Evolutionary conservation across 2,113 vertebrate genomes (phyloP).

Genomic region (Sterna hirundo): DNA sequence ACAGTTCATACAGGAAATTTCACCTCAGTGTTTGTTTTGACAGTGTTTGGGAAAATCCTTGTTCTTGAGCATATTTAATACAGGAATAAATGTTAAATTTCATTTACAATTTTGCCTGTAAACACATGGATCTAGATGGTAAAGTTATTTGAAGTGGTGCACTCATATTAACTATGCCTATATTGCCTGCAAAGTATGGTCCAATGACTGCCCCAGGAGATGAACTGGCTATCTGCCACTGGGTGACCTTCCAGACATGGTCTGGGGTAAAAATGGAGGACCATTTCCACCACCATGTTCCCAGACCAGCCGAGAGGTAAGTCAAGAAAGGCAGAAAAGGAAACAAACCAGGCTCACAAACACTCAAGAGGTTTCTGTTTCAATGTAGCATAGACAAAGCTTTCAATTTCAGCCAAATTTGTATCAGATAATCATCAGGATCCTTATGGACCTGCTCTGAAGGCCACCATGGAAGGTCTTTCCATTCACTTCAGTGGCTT

Average conservation of each 20-base stretch:
- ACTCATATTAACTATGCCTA: not conserved
- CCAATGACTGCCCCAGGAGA: not conserved
- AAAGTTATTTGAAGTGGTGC: not conserved
- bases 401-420: not conserved
- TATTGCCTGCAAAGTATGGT: not conserved
- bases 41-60: not conserved
- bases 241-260: not conserved
- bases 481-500: not conserved
- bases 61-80: not conserved
- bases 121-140: not conserved
- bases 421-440: not conserved
- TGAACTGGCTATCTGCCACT: not conserved
- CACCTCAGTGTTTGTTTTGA: not conserved
- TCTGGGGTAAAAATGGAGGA: not conserved
- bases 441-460: not conserved
- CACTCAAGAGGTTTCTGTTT: not conserved
- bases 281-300: not conserved
- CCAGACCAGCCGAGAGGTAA: not conserved
- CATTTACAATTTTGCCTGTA: not conserved
- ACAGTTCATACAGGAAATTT: not conserved
- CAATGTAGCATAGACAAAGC: not conserved
- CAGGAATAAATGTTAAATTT: not conserved
- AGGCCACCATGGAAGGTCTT: not conserved
- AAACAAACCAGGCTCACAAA: not conserved
- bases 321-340: not conserved